Conservation (phyloP, 2,113 vertebrate species). For the Festucalex cinctus region DNA sequence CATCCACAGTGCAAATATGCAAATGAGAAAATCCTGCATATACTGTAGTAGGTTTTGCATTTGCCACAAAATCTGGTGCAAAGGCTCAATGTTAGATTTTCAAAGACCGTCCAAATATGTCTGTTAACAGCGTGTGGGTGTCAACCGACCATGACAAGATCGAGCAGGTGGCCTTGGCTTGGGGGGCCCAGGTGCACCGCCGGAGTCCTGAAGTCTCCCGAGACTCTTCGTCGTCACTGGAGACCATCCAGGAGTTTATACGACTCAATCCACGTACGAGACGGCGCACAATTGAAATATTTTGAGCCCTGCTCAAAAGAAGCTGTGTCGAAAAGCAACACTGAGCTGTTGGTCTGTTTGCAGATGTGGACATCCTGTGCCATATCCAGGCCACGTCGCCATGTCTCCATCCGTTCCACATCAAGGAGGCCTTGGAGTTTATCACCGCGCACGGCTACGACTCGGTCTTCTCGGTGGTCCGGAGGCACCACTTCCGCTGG, state of each 20-base stretch:
- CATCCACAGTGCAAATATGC: not conserved
- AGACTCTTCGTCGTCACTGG: slow-evolving; percentile 85
- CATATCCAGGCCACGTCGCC: slow-evolving; percentile 96
- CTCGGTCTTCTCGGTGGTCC: slow-evolving; percentile 91
- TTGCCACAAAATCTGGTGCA: not conserved
- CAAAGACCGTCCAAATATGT: not conserved
- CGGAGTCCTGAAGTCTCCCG: slow-evolving; percentile 83
- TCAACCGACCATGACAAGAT: slow-evolving; percentile 93
- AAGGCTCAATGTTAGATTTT: not conserved
- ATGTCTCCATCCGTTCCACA: slow-evolving; percentile 86
- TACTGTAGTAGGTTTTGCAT: not conserved
- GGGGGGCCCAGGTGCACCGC: slow-evolving; percentile 82
- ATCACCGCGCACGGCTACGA: slow-evolving; percentile 73
- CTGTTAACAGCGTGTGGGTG: slow-evolving; percentile 83
- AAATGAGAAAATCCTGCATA: not conserved
- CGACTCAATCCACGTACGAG: slow-evolving; percentile 74
- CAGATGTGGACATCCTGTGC: slow-evolving; percentile 86
- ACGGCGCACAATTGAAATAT: no score
- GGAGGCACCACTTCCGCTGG: slow-evolving; percentile 93
- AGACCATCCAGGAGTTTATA: slow-evolving; percentile 87
- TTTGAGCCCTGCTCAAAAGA: no score
- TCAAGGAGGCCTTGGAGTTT: slow-evolving; percentile 80
- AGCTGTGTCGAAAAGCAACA: no score
- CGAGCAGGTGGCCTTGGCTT: slow-evolving; percentile 79
- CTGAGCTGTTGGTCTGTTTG: slow-evolving; percentile 11